phyloP scores from a whole-genome alignment of 2,113 vertebrate genomes.

The Cyanoramphus novaezelandiae region DNA sequence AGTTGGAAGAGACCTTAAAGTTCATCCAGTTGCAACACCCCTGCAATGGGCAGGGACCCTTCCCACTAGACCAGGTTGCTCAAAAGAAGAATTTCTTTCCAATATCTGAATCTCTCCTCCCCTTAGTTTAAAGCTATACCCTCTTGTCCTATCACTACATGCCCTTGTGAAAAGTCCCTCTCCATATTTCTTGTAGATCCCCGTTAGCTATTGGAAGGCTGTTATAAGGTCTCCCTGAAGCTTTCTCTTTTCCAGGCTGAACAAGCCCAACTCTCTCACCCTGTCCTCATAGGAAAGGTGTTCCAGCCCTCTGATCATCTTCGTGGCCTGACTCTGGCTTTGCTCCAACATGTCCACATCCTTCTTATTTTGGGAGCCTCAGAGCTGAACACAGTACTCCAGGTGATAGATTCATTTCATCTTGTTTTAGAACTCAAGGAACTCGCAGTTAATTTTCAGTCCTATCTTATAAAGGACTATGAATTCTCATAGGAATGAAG shows the following conservation, averaged over 20 bases:
- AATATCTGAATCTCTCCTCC: not conserved
- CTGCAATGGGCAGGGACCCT: not conserved
- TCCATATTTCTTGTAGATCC: not conserved
- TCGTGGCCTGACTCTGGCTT: not conserved
- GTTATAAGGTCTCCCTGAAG: not conserved
- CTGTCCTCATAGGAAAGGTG: not conserved
- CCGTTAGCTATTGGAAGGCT: not conserved
- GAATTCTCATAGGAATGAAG: not conserved
- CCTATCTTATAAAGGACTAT: not conserved
- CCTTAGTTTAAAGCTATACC: not conserved
- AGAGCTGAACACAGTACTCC: not conserved
- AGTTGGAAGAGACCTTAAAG: not conserved
- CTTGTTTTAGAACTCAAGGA: not conserved
- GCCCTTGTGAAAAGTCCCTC: not conserved
- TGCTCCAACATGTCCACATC: not conserved
- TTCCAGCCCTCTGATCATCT: not conserved
- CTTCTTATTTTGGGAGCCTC: not conserved
- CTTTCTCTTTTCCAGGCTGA: not conserved
- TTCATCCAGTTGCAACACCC: not conserved
- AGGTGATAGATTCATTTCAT: not conserved
- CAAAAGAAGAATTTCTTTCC: not conserved
- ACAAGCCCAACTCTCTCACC: not conserved
- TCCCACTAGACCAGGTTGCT: not conserved
- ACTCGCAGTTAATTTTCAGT: not conserved
- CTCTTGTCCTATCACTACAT: not conserved